phyloP scores from a whole-genome alignment of 2,113 vertebrate species.

The Hystrix cristata region DNA sequence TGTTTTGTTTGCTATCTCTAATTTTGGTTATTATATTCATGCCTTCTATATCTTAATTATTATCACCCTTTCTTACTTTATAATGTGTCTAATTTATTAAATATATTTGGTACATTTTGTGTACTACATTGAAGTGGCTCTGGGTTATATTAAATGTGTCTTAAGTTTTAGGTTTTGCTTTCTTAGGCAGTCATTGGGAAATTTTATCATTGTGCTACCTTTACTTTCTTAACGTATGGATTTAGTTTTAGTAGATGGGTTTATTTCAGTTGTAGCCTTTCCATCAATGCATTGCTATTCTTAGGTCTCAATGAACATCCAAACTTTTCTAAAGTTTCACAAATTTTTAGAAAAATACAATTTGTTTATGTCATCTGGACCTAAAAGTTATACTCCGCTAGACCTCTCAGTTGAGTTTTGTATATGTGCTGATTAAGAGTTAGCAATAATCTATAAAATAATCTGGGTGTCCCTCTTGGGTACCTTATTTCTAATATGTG shows the following conservation, averaged over 20 bases:
- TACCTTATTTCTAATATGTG: neutral
- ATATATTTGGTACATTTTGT: neutral
- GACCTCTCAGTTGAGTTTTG: neutral
- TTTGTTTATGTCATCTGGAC: neutral
- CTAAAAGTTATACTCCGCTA: no score
- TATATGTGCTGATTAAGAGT: neutral
- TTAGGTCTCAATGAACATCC: neutral
- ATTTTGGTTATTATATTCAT: neutral
- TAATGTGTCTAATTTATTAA: neutral
- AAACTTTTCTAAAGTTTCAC: neutral
- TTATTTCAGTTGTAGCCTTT: neutral
- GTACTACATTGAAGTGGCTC: neutral
- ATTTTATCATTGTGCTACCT: neutral
- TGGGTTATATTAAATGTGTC: neutral
- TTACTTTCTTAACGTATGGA: neutral
- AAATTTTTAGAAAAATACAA: neutral
- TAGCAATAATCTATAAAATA: neutral
- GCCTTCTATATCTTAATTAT: neutral
- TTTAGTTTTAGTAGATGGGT: neutral
- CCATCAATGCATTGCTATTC: neutral
- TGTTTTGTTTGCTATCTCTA: neutral
- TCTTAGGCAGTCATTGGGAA: neutral
- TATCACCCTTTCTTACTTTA: neutral
- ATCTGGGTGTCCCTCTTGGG: neutral
- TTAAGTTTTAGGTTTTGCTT: neutral